Evolutionary conservation across 2,797 vertebrate species (phyloP).

Genomic region (Protonibea diacanthus): DNA sequence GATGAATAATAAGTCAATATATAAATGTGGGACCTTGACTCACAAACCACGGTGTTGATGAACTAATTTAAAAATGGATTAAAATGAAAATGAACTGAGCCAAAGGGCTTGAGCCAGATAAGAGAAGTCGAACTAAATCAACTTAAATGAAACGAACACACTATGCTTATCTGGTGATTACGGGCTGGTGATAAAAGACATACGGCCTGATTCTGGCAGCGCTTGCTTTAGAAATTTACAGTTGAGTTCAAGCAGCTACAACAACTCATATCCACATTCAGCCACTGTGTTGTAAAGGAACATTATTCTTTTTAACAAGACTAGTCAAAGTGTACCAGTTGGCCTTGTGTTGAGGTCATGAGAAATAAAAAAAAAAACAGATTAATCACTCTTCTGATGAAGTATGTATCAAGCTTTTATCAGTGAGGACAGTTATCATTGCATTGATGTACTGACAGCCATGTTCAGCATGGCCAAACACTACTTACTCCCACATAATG

Average conservation of each 20-base stretch:
- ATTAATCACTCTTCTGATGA: conserved; percentile 37
- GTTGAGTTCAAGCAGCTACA: conserved; percentile 5
- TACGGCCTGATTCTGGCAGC: conserved; percentile 9
- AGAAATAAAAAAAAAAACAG: conserved; percentile 15
- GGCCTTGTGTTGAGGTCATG: conserved; percentile 28
- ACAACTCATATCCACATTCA: conserved; percentile 34
- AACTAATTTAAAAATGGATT: conserved; percentile 29
- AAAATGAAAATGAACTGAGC: conserved; percentile 12
- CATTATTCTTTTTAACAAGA: conserved; percentile 54
- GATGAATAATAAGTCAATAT: conserved; percentile 10
- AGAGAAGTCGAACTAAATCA: conserved; percentile 14
- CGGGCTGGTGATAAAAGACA: conserved; percentile 24
- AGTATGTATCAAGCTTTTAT: conserved; percentile 24
- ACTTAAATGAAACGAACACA: conserved; percentile 13
- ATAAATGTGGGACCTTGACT: not conserved
- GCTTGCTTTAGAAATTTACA: conserved; percentile 15
- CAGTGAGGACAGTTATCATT: not conserved
- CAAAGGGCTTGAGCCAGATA: conserved; percentile 18
- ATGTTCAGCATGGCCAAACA: conserved; percentile 24
- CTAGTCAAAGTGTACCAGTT: conserved; percentile 28
- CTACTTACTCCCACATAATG: not conserved
- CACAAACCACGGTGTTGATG: not conserved
- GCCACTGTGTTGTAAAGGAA: conserved; percentile 15
- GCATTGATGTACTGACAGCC: conserved; percentile 7
- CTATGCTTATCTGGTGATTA: conserved; percentile 33